Conservation (phyloP, 2,113 vertebrate genomes). For the Semicossyphus pulcher region DNA sequence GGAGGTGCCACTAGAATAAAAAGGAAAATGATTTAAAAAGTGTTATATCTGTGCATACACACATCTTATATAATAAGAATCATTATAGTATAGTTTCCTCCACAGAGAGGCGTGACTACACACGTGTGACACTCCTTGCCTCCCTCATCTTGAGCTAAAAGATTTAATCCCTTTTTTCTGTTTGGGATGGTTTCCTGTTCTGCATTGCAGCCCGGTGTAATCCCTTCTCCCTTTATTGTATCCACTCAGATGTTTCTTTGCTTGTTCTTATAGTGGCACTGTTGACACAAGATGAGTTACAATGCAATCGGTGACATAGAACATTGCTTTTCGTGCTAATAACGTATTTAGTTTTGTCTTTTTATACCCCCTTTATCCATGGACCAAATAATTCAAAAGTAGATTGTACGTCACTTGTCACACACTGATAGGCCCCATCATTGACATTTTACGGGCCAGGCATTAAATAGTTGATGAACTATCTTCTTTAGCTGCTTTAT, state of each 20-base stretch:
- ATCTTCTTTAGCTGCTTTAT: background rate
- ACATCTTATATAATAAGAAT: conserved; percentile 15
- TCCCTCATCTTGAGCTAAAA: background rate
- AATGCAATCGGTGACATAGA: background rate
- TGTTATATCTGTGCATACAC: background rate
- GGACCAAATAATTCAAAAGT: background rate
- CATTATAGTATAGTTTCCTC: conserved; percentile 13
- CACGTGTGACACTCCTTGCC: background rate
- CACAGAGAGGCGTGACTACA: conserved; percentile 7
- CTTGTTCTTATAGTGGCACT: background rate
- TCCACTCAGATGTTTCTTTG: conserved; percentile 2
- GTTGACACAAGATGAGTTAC: background rate
- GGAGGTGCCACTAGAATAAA: conserved; percentile 21
- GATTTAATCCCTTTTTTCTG: conserved; percentile 11
- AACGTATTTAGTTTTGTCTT: background rate
- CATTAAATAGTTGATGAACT: background rate
- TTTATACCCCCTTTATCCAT: background rate
- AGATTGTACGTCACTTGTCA: background rate
- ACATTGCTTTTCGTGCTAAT: background rate
- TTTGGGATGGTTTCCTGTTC: conserved; percentile 5
- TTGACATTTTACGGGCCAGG: background rate
- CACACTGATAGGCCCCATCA: background rate
- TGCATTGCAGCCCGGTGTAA: conserved; percentile 7
- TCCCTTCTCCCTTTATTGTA: background rate
- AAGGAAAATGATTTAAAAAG: conserved; percentile 32